Percentiles rank a stretch among this genome's conserved stretches.
These are phyloP conservation scores for Aethes cnicana DNA, from an alignment of 2,888 invertebrate species.

Conservation along the genomic window DNA sequence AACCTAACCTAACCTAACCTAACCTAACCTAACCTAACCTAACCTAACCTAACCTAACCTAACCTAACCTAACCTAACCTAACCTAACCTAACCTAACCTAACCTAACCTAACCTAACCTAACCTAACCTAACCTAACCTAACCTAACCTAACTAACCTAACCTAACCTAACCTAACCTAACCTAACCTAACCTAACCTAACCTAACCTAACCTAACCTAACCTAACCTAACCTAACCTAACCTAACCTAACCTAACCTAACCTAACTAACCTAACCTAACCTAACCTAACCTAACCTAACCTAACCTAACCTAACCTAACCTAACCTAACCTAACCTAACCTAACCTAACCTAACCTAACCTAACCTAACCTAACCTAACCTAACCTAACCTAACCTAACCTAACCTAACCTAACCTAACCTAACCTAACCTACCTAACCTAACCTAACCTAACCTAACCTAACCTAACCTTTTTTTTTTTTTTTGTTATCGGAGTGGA, in stretches of 20 bases:
- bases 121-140: constrained; percentile 34
- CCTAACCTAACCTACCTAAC: constrained; percentile 32
- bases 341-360: constrained; percentile 36
- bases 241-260: too few species aligned
- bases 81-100: constrained; percentile 27
- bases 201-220: constrained; percentile 9
- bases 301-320: constrained; percentile 36
- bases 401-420: constrained; percentile 33
- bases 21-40: constrained; percentile 32
- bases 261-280: too few species aligned
- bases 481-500: too few species aligned
- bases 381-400: constrained; percentile 32
- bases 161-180: constrained; percentile 36
- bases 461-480: constrained; percentile 17
- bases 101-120: constrained; percentile 32
- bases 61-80: constrained; percentile 26
- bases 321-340: constrained; percentile 34
- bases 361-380: constrained; percentile 33
- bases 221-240: too few species aligned
- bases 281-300: constrained; percentile 36
- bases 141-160: constrained; percentile 35
- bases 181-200: constrained; percentile 34
- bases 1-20: constrained; percentile 30
- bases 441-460: constrained; percentile 5
- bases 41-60: constrained; percentile 34